Evolutionary conservation across 2,113 vertebrate genomes (phyloP), one percentile per base, ranked within the genome.

Genomic region (Saiga tatarica): DNA sequence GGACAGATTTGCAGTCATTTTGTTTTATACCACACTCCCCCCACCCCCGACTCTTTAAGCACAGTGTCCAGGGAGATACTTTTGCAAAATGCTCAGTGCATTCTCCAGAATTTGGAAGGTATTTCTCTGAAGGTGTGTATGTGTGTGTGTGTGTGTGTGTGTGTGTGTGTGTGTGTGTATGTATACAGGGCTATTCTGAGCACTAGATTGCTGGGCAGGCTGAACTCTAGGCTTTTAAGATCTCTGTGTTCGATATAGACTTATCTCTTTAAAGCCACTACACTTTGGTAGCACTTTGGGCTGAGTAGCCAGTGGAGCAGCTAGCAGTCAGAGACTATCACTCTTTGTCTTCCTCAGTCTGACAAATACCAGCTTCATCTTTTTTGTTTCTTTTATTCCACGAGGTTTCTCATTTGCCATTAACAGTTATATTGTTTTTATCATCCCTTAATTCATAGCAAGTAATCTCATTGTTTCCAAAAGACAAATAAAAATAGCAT

Each of bases 401-500:
- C 1, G 12, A 23, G 33, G 25, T 0, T 4, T 36, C 64, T 42
- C 52, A 59, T 85, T 85, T 90, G 28, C 59, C n/a, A 47, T 47
- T 19, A 93, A 39, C 19, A 60, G 7, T n/a, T 91, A 59, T 95
- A 87, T 93, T 94, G 6, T 28, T 94, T 91, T 59, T 13, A 87
- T 86, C 30, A 0, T 88, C 25, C 94, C 52, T 94, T 45, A 86
- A 53, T 85, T 88, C 71, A 67, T 26, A 89, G 12, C 14, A 83
- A 91, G 47, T 67, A 79, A 67, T 78, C 53, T 50, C 30, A 81
- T 79, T 50, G 16, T 59, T 95, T 85, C 19, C 76, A 96, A 91
- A 96, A 42, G 83, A 47, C 23, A 85, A 55, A 62, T 87, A 62
- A 97, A 91, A 84, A 36, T 81, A 47, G 4, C 11, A 11, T 93